Evolutionary conservation across 1,140 invertebrate species (phyloP).

Genomic region (Drosophila micromelanica): DNA sequence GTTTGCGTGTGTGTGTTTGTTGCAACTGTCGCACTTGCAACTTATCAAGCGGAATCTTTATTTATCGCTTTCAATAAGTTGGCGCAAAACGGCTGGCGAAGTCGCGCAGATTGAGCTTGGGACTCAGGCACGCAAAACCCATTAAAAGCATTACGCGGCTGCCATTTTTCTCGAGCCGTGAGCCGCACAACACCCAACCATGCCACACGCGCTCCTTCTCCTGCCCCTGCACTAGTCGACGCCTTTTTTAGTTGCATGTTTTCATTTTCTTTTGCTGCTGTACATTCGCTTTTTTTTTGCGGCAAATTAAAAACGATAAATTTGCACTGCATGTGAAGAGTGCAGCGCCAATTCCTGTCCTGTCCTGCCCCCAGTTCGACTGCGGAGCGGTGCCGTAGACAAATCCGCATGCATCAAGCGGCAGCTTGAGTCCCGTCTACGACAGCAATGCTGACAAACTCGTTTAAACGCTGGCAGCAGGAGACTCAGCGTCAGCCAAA

Average conservation of each 20-base stretch:
- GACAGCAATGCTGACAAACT: constrained; percentile 34
- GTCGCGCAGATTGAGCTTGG: constrained; percentile 39
- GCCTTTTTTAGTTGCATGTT: constrained; percentile 17
- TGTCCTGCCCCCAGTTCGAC: constrained; percentile 4
- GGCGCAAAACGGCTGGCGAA: constrained; percentile 45
- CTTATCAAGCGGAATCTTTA: constrained; percentile 72
- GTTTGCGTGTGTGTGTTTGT: background rate
- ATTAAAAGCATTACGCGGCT: constrained; percentile 78
- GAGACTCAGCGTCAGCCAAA: constrained; percentile 41
- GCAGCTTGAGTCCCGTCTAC: constrained; percentile 31
- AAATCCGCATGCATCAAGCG: constrained; percentile 71
- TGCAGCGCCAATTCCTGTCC: constrained; percentile 40
- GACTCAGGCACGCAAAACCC: constrained; percentile 62
- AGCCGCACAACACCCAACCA: background rate
- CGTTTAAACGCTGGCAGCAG: constrained; percentile 26
- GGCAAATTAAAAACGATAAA: constrained; percentile 84
- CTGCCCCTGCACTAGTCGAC: background rate
- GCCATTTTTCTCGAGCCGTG: constrained; percentile 63
- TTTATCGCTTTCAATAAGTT: constrained; percentile 84
- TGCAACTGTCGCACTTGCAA: constrained; percentile 32
- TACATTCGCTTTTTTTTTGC: constrained; percentile 55
- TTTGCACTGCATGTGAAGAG: constrained; percentile 64
- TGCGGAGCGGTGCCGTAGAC: constrained; percentile 51
- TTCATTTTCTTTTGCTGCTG: constrained; percentile 42
- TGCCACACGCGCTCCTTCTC: too few relatives aligned